A percentile compares a stretch with the other conserved stretches of the same genome.
These are phyloP conservation scores for Acanthosepion pharaonis DNA, from an alignment of 2,888 invertebrate species.

Conservation along the genomic window DNA sequence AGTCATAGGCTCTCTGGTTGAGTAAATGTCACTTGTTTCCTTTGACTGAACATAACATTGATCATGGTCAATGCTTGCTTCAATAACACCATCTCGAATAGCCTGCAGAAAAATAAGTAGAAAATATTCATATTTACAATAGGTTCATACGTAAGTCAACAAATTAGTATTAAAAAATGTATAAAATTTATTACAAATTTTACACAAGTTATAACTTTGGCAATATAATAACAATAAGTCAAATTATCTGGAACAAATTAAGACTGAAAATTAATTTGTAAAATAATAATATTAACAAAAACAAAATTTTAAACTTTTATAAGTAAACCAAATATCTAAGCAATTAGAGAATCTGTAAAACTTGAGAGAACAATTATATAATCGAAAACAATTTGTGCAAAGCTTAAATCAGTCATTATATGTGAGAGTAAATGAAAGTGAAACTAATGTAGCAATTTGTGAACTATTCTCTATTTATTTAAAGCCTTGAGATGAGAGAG, in stretches of 20 bases:
- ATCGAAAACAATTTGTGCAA: neutral
- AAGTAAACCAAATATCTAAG: neutral
- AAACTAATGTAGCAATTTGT: neutral
- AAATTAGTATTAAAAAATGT: neutral
- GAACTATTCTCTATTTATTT: neutral
- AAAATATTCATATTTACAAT: neutral
- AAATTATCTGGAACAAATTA: no score
- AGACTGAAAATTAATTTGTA: no score
- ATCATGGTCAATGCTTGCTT: slow-evolving; percentile 95
- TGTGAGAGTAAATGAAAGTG: neutral
- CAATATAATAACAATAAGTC: no score
- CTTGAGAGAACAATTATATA: neutral
- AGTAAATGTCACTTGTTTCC: slow-evolving; percentile 96
- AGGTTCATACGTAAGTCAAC: neutral
- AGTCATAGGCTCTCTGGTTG: slow-evolving; percentile 94
- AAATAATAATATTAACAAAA: no score
- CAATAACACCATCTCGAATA: slow-evolving; percentile 98
- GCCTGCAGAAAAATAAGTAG: slow-evolving; percentile 65
- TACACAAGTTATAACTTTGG: neutral
- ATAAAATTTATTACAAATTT: neutral
- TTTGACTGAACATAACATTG: slow-evolving; percentile 96
- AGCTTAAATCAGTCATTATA: neutral
- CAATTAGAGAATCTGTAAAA: neutral
- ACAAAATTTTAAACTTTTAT: neutral
- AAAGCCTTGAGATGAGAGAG: neutral